phyloP scores from a whole-genome alignment of 2,797 vertebrate species.

The Argya squamiceps region DNA sequence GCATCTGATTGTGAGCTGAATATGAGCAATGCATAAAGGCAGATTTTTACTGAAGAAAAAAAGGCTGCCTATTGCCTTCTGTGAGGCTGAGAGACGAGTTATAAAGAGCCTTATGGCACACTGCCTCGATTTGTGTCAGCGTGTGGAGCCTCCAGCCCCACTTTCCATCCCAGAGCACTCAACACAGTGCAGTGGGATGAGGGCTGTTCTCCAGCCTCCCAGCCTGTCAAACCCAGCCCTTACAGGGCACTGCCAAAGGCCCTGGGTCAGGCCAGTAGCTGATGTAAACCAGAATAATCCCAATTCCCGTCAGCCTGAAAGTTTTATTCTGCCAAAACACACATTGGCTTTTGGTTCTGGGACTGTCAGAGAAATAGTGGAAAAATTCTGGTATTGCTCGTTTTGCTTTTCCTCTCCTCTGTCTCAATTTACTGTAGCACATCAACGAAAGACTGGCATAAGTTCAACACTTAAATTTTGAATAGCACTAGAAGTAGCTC shows the following conservation, averaged over 20 bases:
- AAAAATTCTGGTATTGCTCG: background rate
- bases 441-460: background rate
- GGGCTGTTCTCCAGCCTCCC: background rate
- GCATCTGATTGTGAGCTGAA: constrained; percentile 54
- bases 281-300: constrained; percentile 9
- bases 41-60: constrained; percentile 28
- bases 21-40: constrained; percentile 38
- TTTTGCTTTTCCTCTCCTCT: background rate
- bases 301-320: background rate
- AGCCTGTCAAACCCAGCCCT: background rate
- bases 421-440: background rate
- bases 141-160: background rate
- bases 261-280: background rate
- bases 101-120: background rate
- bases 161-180: fast-evolving
- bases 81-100: background rate
- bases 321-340: background rate
- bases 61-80: constrained; percentile 33
- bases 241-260: background rate
- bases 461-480: background rate
- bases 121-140: background rate
- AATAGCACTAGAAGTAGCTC: background rate
- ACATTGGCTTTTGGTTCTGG: background rate
- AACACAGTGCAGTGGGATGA: background rate
- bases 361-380: background rate